Base-by-base conservation (phyloP, 2,113 vertebrate species). In the Platichthys stellatus region DNA sequence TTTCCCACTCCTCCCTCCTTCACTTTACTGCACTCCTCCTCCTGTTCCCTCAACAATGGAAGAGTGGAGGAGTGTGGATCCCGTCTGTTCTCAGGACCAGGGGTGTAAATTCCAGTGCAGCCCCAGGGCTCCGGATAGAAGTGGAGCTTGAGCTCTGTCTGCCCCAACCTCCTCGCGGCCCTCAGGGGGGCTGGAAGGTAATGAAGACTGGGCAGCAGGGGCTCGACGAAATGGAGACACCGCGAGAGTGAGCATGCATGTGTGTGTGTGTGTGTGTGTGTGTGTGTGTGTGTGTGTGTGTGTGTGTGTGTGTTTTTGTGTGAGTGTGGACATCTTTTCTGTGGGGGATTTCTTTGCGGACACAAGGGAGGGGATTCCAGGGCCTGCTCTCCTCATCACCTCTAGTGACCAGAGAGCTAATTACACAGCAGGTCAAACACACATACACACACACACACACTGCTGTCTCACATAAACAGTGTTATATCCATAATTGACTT, bases 51-150 rank as follows among this genome's bases (percentile, higher is more conserved):
- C 65, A 87, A 92, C 90, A 93, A 92, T 90, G 74, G 84, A 63
- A 74, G 77, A 66, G 65, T 78, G 76, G 82, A 89, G 87, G 87
- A 92, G 88, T 91, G 90, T 89, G 88, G 88, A 94, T 94, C 95
- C 92, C 87, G 93, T 92, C 93, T 89, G 93, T 95, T 97, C 95
- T 94, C 95, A 95, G 92, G 94, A 94, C 85, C 94, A 94, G 90
- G 92, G 94, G 94, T 95, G 89, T 93, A 96, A 97, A 97, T 97
- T 98, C 96, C 95, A 96, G 94, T 94, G 94, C 95, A 93, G 94
- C 95, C 93, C 86, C 86, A 87, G 83, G 92, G 86, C 94, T 94
- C 93, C 93, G 92, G 95, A 96, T 82, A 88, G 95, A 81, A 95
- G 86, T 93, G 94, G 66, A 95, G 94, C 94, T 95, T 92, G 93